These are phyloP conservation scores for Sclerodermus sp. DNA, from an alignment of 2,888 invertebrate genomes.

Conservation along the genomic window DNA sequence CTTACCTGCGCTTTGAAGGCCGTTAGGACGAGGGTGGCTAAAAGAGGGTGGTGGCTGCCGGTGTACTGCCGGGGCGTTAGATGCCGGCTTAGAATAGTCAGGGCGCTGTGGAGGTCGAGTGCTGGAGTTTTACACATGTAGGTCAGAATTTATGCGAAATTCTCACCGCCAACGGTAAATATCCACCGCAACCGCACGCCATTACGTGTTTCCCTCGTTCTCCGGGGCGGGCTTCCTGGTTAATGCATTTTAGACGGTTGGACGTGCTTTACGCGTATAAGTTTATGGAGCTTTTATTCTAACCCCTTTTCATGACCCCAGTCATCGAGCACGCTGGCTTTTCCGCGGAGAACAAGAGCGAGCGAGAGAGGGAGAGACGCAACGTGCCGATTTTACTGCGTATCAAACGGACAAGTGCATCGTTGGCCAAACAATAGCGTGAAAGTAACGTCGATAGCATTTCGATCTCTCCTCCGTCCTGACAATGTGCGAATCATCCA, in stretches of 20 bases:
- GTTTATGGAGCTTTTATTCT: constrained; percentile 3
- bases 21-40: too few species aligned
- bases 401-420: too few species aligned
- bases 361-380: too few species aligned
- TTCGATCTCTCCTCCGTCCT: too few species aligned
- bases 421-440: too few species aligned
- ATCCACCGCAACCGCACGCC: constrained; percentile 11
- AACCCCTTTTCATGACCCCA: neutral
- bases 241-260: constrained; percentile 25
- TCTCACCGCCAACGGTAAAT: constrained; percentile 15
- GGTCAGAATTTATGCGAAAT: constrained; percentile 21
- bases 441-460: too few species aligned
- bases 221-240: constrained; percentile 10
- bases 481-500: too few species aligned
- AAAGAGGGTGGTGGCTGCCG: too few species aligned
- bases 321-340: too few species aligned
- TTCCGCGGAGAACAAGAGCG: too few species aligned
- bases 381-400: too few species aligned
- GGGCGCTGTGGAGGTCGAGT: constrained; percentile 1
- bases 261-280: constrained; percentile 16
- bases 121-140: constrained; percentile 14
- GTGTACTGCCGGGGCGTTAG: neutral
- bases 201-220: constrained; percentile 7
- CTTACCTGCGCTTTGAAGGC: too few species aligned
- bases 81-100: neutral